Conservation (phyloP, 1,140 invertebrate genomes). For the Adoxophyes honmai region DNA sequence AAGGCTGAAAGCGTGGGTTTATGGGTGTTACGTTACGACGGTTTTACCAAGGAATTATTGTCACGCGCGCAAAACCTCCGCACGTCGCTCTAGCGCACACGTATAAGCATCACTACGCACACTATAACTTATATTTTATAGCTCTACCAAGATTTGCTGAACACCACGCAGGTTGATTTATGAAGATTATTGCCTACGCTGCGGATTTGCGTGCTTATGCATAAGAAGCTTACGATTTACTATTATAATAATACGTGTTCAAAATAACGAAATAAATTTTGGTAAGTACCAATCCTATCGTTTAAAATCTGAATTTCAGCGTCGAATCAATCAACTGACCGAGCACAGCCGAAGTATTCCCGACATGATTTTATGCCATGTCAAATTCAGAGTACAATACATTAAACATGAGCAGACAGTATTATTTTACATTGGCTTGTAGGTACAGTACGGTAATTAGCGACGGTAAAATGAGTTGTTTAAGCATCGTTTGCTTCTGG, state of each 20-base stretch:
- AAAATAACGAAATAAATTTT: neutral
- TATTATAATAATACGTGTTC: neutral
- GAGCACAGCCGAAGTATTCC: no score
- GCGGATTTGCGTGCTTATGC: neutral
- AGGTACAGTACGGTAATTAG: no score
- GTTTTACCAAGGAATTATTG: no score
- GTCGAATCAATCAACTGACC: neutral
- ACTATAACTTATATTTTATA: constrained; percentile 4
- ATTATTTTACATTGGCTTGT: no score
- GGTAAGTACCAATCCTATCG: neutral
- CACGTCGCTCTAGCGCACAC: neutral
- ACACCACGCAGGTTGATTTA: constrained; percentile 7
- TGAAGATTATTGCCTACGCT: constrained; percentile 6
- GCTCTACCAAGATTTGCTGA: neutral
- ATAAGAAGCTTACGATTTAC: neutral
- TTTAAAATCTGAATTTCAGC: neutral
- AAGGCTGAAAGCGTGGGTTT: no score
- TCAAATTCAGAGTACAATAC: no score
- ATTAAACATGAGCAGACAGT: no score
- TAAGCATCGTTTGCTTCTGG: no score
- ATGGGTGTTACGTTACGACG: no score
- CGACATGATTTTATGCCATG: no score
- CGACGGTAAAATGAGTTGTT: no score
- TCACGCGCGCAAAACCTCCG: neutral
- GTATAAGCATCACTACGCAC: neutral